A percentile compares a stretch with the other conserved stretches of the same genome.
Conservation (phyloP, 2,797 vertebrate species). For the Sternarchorhynchus goeldii region DNA sequence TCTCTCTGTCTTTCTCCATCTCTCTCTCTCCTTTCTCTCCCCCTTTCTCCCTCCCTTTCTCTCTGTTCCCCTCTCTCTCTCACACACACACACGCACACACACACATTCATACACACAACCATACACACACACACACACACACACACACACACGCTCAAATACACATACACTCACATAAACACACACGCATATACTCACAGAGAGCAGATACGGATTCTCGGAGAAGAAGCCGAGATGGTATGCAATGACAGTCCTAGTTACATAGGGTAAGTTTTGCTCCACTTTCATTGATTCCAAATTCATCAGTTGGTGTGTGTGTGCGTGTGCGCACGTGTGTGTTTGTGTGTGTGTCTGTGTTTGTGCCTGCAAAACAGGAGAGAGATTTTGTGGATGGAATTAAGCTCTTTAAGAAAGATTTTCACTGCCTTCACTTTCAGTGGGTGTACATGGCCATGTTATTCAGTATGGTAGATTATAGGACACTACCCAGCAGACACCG, state of each 20-base stretch:
- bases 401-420: constrained; percentile 16
- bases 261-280: constrained; percentile 56
- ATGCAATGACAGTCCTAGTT: constrained; percentile 51
- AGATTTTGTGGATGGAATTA: constrained; percentile 21
- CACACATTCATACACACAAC: constrained; percentile 30
- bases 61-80: constrained; percentile 9
- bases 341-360: constrained; percentile 42
- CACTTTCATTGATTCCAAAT: constrained; percentile 62
- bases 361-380: constrained; percentile 36
- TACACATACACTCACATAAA: constrained; percentile 42
- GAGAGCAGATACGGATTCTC: constrained; percentile 51
- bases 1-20: background rate
- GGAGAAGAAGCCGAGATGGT: constrained; percentile 57
- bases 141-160: constrained; percentile 41
- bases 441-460: constrained; percentile 12
- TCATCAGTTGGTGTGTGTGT: constrained; percentile 49
- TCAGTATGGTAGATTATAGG: constrained; percentile 29
- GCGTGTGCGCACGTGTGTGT: constrained; percentile 25
- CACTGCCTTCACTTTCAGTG: constrained; percentile 19
- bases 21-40: constrained; percentile 27
- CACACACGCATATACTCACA: constrained; percentile 36
- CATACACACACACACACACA: constrained; percentile 42
- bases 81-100: constrained; percentile 31
- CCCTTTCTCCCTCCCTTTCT: constrained; percentile 19
- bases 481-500: constrained; percentile 31